Evolutionary conservation across 2,888 invertebrate species (phyloP), one percentile per base, ranked within the genome.

Genomic region (Bellardia pandia): DNA sequence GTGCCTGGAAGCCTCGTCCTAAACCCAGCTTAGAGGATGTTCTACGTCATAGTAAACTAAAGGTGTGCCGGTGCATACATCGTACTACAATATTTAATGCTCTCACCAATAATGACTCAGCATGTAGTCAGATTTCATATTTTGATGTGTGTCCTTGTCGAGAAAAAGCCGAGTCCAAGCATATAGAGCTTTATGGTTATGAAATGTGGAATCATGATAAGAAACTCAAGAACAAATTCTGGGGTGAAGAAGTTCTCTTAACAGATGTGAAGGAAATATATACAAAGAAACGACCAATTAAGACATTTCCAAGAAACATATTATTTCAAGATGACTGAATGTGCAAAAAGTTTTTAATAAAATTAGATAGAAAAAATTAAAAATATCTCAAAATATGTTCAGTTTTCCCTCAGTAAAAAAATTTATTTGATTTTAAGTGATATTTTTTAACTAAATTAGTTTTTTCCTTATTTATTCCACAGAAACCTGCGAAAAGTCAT

Each of bases 121-220:
- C 64, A 40, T 89, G 89, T 56, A 89, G 89, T 30, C 87, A 86
- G 16, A 45, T 81, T 7, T 86, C 91, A 0, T 89, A 90, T 56
- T 92, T 92, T 60, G 92, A 92, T 77, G 89, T 92, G 9, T 93
- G 93, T 74, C 92, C 93, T 3, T 92, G 93, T 76, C 91, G 92
- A 13, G 92, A 93, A 58, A 91, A 90, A 60, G 93, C 92, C 2
- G 93, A 93, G 64, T 90, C 91, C n/a, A 92, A 90, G 48, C 90
- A 89, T 66, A 85, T 91, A 0, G 91, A 92, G 71, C 60, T 91
- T 0, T 91, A 89, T 74, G 88, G 89, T 62, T 58, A 23, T 1
- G 92, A 93, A 74, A 92, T 93, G 92, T 91, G 90, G 90, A 78
- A 87, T 8, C 5, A 33, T 0, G 77, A 89, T n/a, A 53, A 33